Evolutionary conservation across 2,797 vertebrate genomes (phyloP).

Genomic region (Morus bassanus): DNA sequence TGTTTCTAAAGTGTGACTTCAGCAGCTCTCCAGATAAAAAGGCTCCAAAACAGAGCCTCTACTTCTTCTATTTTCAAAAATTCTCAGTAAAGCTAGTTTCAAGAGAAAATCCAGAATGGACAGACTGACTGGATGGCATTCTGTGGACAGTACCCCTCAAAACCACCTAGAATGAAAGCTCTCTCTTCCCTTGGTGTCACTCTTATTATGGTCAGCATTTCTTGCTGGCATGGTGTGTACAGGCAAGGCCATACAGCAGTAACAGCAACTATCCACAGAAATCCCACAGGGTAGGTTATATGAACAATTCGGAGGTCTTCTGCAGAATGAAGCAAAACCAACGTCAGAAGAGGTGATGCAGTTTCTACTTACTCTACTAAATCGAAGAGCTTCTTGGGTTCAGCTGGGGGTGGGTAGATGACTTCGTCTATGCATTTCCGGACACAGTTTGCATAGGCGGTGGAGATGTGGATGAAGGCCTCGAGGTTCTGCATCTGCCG

Average conservation of each 20-base stretch:
- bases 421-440: slow-evolving; percentile 91
- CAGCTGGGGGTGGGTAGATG: slow-evolving; percentile 90
- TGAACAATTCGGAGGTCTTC: not conserved
- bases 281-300: fast-evolving
- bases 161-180: not conserved
- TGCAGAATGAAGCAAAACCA: not conserved
- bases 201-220: not conserved
- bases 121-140: not conserved
- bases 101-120: not conserved
- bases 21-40: not conserved
- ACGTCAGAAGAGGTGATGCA: not conserved
- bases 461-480: slow-evolving; percentile 94
- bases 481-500: slow-evolving; percentile 89
- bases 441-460: slow-evolving; percentile 94
- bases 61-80: not conserved
- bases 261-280: not conserved
- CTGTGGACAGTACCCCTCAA: not conserved
- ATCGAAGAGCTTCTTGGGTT: slow-evolving; percentile 91
- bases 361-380: slow-evolving; percentile 88
- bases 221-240: not conserved
- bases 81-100: not conserved
- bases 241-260: not conserved
- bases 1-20: not conserved
- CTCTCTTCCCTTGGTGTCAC: not conserved
- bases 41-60: not conserved